Evolutionary conservation across 1,140 invertebrate species (phyloP), one percentile per base, ranked within the genome.

Genomic region (Sarcophaga peregrina): DNA sequence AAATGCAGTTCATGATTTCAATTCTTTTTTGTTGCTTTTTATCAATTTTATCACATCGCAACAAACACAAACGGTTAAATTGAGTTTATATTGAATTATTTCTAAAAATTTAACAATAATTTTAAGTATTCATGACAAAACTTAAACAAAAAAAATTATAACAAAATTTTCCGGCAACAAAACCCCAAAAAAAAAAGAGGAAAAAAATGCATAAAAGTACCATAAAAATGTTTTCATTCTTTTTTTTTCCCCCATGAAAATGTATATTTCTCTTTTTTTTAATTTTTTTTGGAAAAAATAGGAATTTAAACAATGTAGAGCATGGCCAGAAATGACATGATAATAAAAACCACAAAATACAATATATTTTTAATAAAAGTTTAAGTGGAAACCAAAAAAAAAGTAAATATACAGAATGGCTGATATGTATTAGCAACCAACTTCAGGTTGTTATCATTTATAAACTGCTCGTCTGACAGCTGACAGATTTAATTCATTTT

Each of bases 311-410:
- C 62, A 68, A 68, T 68, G 62, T 68, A 68, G 62, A 68, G 17
- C 62, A 25, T 68, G 62, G 62, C 62, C 62, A 68, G 62, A 25
- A 68, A 25, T 68, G n/a, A 25, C 62, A 68, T 68, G 20, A 68
- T 58, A 58, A 58, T 68, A 25, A 68, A 68, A 20, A 68, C 62
- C 62, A 25, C 62, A 68, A 68, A 68, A 52, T 37, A 2, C 25
- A 58, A 58, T 68, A 20, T 25, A 25, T 68, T 20, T 68, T 68
- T 20, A 68, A 68, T 68, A 68, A 68, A 17, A 68, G 9, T 68
- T 68, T 9, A 25, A 20, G 9, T 68, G 20, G n/a, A n/a, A n/a
- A n/a, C n/a, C n/a, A 68, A 68, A 20, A 68, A 68, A 68, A 68
- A 68, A 52, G 11, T n/a, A n/a, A n/a, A n/a, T n/a, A n/a, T n/a